phyloP scores from a whole-genome alignment of 2,113 vertebrate species.

The Regulus satrapa region DNA sequence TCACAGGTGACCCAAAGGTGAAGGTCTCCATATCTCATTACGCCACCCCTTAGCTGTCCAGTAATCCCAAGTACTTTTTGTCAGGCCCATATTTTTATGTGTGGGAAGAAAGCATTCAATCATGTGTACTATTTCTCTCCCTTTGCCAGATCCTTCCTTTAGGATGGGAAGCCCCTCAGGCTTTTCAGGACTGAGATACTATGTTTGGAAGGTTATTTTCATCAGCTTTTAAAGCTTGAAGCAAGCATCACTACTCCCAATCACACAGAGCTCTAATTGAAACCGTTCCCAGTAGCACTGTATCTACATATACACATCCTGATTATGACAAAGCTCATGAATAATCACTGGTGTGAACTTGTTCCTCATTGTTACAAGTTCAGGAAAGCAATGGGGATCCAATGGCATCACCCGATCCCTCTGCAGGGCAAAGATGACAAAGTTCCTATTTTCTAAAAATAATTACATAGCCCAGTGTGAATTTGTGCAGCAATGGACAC shows the following conservation, averaged over 20 bases:
- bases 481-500: slow-evolving; percentile 30
- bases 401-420: slow-evolving; percentile 26
- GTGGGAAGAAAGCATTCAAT: background rate
- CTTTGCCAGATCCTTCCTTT: background rate
- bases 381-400: slow-evolving; percentile 55
- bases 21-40: slow-evolving; percentile 26
- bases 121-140: background rate
- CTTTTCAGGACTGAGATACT: background rate
- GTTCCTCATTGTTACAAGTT: slow-evolving; percentile 55
- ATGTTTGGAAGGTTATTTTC: slow-evolving; percentile 4
- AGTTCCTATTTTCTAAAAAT: slow-evolving; percentile 64
- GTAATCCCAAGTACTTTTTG: slow-evolving; percentile 15
- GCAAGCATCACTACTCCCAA: background rate
- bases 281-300: background rate
- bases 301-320: slow-evolving; percentile 65
- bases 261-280: slow-evolving; percentile 48
- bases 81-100: background rate
- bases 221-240: background rate
- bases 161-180: background rate
- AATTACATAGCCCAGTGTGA: slow-evolving; percentile 62
- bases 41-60: background rate
- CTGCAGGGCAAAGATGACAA: slow-evolving; percentile 59
- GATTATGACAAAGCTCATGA: slow-evolving; percentile 60
- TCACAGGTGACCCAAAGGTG: slow-evolving; percentile 21
- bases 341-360: slow-evolving; percentile 61